Evolutionary conservation across 1,140 invertebrate species (phyloP).

Genomic region (Latrodectus geometricus): DNA sequence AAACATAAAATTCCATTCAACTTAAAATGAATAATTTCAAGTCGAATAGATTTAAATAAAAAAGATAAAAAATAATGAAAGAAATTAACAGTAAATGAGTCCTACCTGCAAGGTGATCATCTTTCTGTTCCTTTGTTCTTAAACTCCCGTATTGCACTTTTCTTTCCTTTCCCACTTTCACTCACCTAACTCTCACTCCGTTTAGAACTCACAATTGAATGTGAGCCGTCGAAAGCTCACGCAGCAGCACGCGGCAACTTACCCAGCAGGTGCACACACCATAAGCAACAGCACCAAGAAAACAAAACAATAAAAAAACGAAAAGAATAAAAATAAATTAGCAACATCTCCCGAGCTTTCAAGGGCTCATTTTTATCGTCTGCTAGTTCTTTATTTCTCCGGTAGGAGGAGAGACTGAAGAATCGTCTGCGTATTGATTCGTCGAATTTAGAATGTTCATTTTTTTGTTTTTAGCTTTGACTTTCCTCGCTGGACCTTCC

Average conservation of each 20-base stretch:
- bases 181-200: conserved; percentile 30
- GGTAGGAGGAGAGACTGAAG: conserved; percentile 41
- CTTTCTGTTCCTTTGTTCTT: conserved; percentile 6
- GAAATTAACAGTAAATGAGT: not conserved
- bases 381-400: conserved; percentile 18
- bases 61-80: not conserved
- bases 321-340: conserved; percentile 35
- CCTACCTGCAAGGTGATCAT: conserved; percentile 56
- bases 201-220: not conserved
- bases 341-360: conserved; percentile 25
- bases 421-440: conserved; percentile 57
- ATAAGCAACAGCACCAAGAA: conserved; percentile 35
- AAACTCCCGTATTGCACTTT: not conserved
- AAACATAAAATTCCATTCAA: no score
- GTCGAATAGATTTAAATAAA: not conserved
- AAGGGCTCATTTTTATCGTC: conserved; percentile 17
- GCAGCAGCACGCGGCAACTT: not conserved
- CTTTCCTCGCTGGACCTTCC: not conserved
- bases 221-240: not conserved
- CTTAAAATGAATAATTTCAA: no score
- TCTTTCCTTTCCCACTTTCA: conserved; percentile 11
- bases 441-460: conserved; percentile 18
- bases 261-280: conserved; percentile 40
- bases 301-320: not conserved
- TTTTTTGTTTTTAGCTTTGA: conserved; percentile 1